Conservation (phyloP, 2,113 vertebrate genomes). For the Chascanopsetta lugubris region DNA sequence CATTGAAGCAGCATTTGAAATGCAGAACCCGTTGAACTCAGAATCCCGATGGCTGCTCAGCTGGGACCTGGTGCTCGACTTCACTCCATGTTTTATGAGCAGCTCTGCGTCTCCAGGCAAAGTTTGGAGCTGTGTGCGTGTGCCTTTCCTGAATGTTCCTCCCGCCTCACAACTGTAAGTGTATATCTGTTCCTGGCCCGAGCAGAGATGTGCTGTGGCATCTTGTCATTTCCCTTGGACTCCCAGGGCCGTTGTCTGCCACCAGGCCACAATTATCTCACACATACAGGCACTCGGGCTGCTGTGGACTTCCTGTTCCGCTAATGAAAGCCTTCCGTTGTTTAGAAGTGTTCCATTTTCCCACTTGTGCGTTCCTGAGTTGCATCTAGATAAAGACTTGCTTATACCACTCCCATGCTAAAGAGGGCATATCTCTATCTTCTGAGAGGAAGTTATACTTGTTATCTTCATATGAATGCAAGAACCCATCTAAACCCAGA, state of each 20-base stretch:
- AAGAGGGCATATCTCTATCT: constrained; percentile 32
- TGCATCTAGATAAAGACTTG: constrained; percentile 40
- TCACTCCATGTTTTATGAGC: constrained; percentile 73
- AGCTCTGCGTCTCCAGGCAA: constrained; percentile 63
- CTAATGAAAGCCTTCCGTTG: constrained; percentile 76
- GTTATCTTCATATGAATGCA: constrained; percentile 34
- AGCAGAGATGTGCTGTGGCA: constrained; percentile 35
- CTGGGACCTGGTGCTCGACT: constrained; percentile 47
- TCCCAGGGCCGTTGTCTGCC: constrained; percentile 28
- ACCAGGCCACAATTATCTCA: constrained; percentile 57
- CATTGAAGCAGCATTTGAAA: constrained; percentile 9
- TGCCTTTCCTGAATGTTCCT: background rate
- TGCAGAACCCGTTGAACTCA: constrained; percentile 27
- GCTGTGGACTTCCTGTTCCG: constrained; percentile 60
- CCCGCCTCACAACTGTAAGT: constrained; percentile 23
- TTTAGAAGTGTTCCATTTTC: constrained; percentile 64
- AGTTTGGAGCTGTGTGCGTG: constrained; percentile 44
- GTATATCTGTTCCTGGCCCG: constrained; percentile 44
- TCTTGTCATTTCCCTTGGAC: constrained; percentile 51
- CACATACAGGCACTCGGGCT: constrained; percentile 36
- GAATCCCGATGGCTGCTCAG: constrained; percentile 32
- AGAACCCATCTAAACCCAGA: background rate
- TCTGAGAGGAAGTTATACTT: constrained; percentile 6
- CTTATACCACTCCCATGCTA: constrained; percentile 58
- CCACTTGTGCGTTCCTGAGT: constrained; percentile 68